Evolutionary conservation across 2,797 vertebrate species (phyloP), one percentile per base, ranked within the genome.

Genomic region (Lacerta viridis): DNA sequence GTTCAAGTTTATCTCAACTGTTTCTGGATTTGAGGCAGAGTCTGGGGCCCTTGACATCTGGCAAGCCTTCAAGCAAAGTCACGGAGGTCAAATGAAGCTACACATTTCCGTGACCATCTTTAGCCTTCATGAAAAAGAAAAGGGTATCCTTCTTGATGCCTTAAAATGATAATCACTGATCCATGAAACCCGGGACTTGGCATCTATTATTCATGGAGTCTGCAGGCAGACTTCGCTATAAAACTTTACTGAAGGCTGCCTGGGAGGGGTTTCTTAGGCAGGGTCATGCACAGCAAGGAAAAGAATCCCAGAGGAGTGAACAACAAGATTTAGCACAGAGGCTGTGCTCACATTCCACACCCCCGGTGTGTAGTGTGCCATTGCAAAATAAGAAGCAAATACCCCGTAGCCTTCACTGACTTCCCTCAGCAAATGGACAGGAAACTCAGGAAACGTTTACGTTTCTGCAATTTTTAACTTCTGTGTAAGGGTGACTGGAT

Each of bases 381-480:
- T 33, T 72, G 29, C 36, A 46, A 84, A 77, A 27, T 50, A 74
- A 29, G 27, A 68, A 64, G 74, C 43, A 71, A 77, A 25, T 7
- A 33, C n/a, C 61, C 50, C 29, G 15, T 23, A 66, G n/a, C 39
- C 29, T 61, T 59, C 23, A 59, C 20, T 66, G 27, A 7, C 15
- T 84, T 84, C 46, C 46, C 10, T 46, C 10, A 43, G 33, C 43
- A 33, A 69, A 55, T 59, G 23, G 8, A 81, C 6, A 23, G 72
- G 50, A 80, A 76, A 61, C 15, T 43, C 23, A 66, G 23, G 23
- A 46, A 18, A 0, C 64, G 68, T 59, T 83, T 15, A 10, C 20
- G 17, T 1, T 64, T 80, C 0, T 0, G 2, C 0, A 3, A 1
- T 20, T 92, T 36, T 90, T 89, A 59, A 74, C 0, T 0, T 75